A percentile compares a stretch with the other conserved stretches of the same genome.
These are phyloP conservation scores for Pheosia tremula DNA, from an alignment of 2,888 invertebrate species.

Conservation along the genomic window DNA sequence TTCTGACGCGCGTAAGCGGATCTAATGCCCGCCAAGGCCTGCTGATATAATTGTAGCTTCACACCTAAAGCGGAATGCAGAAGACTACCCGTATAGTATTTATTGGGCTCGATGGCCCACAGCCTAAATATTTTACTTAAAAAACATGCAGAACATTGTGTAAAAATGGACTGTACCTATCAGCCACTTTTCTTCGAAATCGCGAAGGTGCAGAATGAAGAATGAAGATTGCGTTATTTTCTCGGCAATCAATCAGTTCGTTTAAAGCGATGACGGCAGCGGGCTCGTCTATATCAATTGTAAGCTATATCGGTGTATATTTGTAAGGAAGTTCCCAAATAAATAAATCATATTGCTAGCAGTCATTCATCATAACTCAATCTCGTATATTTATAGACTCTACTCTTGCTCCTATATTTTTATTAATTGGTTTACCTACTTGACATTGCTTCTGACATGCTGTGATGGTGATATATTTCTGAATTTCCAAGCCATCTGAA, in stretches of 20 bases:
- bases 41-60: no score
- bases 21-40: no score
- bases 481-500: no score
- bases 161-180: constrained; percentile 13
- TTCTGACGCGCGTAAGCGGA: no score
- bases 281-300: constrained; percentile 68
- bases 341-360: constrained; percentile 57
- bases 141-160: constrained; percentile 14
- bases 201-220: constrained; percentile 25
- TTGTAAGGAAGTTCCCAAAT: constrained; percentile 57
- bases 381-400: constrained; percentile 41
- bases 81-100: no score
- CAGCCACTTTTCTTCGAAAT: not conserved
- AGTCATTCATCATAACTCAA: constrained; percentile 61
- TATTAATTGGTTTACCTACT: constrained; percentile 19
- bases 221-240: constrained; percentile 33
- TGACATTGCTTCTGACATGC: not conserved
- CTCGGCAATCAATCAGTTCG: constrained; percentile 65
- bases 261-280: constrained; percentile 50
- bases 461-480: no score
- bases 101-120: no score
- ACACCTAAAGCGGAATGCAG: no score
- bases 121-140: not conserved
- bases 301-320: constrained; percentile 49
- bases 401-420: constrained; percentile 9